Percentiles rank a stretch among this genome's conserved stretches.
Conservation (phyloP, 2,113 vertebrate species). For the Antennarius striatus region DNA sequence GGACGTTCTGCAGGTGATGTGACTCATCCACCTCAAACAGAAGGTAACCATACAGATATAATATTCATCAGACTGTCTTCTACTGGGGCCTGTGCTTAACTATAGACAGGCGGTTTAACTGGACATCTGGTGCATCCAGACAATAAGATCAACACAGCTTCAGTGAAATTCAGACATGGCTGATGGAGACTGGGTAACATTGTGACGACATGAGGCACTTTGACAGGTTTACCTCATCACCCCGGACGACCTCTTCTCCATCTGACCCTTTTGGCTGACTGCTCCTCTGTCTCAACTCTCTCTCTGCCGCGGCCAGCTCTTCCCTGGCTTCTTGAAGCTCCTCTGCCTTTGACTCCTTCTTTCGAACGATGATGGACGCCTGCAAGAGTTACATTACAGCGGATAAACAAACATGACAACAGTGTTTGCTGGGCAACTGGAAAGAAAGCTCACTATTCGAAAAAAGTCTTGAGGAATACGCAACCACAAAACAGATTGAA, state of each 20-base stretch:
- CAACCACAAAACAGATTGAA: no score
- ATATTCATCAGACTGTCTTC: not conserved
- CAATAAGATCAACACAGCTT: not conserved
- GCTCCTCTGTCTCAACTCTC: constrained; percentile 82
- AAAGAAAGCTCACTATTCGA: no score
- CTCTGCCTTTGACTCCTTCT: constrained; percentile 93
- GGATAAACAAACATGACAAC: constrained; percentile 17
- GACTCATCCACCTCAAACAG: not conserved
- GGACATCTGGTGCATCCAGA: not conserved
- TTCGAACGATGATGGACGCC: constrained; percentile 93
- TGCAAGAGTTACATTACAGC: constrained; percentile 51
- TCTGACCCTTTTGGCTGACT: constrained; percentile 80
- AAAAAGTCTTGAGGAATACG: no score
- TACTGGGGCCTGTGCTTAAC: no score
- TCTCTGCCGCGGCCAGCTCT: constrained; percentile 83
- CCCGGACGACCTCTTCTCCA: constrained; percentile 83
- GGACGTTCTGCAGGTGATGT: constrained; percentile 3
- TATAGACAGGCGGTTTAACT: not conserved
- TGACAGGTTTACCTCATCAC: constrained; percentile 85
- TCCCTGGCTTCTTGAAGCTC: constrained; percentile 93
- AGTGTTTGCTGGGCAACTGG: not conserved
- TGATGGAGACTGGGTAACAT: not conserved
- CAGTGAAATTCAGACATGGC: not conserved
- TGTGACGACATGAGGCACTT: not conserved
- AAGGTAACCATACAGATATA: not conserved